Base-by-base conservation (phyloP, 2,797 vertebrate genomes). In the Macropodus opercularis region DNA sequence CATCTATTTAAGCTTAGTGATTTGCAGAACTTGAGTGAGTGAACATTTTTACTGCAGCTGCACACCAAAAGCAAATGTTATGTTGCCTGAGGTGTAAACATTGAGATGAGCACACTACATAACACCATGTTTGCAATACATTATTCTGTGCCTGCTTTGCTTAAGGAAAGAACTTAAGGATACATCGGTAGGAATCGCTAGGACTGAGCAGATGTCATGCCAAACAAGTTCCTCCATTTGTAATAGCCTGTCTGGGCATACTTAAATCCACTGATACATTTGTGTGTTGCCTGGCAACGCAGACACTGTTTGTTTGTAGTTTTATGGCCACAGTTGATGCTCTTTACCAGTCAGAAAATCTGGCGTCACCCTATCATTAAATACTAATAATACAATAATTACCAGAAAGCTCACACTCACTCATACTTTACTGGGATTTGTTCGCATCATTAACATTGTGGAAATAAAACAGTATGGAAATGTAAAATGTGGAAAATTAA, bases 231-330 rank as follows among this genome's bases (percentile, higher is more conserved):
- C 49, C 72, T 76, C 75, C 71, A 79, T 84, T 80, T 88, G 63
- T 79, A 74, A 77, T 63, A 65, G 64, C 76, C 73, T 76, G 77
- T 68, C 64, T 69, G 78, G 65, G 62, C 80, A 55, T 77, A 66
- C 72, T 78, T 77, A 79, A 81, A 87, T 62, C 76, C 66, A 82
- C 58, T 85, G 72, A 85, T 82, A 80, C 75, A 68, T 87, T 75
- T 79, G 73, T 77, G 67, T 84, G 84, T 86, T 88, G 83, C 88
- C 61, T 84, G 79, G 88, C 84, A 86, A 87, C 85, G 63, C 65
- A 72, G 51, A 71, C 43, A 35, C 46, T 76, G 54, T 83, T 80
- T 86, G 65, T 77, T 66, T 63, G 66, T 78, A 79, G 55, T 67
- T 64, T 71, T 53, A 39, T 52, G 63, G 62, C 34, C 38, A 59